phyloP scores from a whole-genome alignment of 2,797 vertebrate species.

The Danionella dracula region DNA sequence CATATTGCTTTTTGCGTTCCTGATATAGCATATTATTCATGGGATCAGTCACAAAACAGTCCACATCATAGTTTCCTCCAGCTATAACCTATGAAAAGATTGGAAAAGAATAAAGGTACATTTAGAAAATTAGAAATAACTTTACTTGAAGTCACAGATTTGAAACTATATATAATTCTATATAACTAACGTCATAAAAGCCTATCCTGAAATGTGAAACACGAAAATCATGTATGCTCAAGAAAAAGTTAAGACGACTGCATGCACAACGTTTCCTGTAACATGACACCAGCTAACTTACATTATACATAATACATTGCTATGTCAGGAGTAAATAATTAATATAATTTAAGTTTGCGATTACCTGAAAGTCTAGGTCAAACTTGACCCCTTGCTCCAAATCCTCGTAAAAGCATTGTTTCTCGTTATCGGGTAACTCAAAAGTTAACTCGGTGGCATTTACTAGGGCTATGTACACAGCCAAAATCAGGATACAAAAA shows the following conservation, averaged over 20 bases:
- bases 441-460: slow-evolving; percentile 69
- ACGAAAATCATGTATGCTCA: neutral
- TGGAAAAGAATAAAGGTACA: too few relatives aligned
- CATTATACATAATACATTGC: too few relatives aligned
- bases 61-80: slow-evolving; percentile 88
- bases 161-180: too few relatives aligned
- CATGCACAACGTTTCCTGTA: too few relatives aligned
- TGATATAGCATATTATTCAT: slow-evolving; percentile 70
- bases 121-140: too few relatives aligned
- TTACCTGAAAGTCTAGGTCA: slow-evolving; percentile 73
- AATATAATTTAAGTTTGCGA: too few relatives aligned
- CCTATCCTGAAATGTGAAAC: neutral
- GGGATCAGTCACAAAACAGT: slow-evolving; percentile 82
- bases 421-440: slow-evolving; percentile 69
- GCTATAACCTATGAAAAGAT: slow-evolving; percentile 81
- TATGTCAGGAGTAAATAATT: too few relatives aligned
- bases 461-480: slow-evolving; percentile 45
- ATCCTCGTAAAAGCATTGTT: slow-evolving; percentile 74
- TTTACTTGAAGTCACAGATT: too few relatives aligned
- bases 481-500: slow-evolving; percentile 38
- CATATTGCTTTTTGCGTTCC: slow-evolving; percentile 83
- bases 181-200: too few relatives aligned
- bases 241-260: neutral
- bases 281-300: too few relatives aligned
- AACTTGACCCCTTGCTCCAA: slow-evolving; percentile 63